phyloP scores from a whole-genome alignment of 2,888 invertebrate genomes.

The Muschampia plurimacula region DNA sequence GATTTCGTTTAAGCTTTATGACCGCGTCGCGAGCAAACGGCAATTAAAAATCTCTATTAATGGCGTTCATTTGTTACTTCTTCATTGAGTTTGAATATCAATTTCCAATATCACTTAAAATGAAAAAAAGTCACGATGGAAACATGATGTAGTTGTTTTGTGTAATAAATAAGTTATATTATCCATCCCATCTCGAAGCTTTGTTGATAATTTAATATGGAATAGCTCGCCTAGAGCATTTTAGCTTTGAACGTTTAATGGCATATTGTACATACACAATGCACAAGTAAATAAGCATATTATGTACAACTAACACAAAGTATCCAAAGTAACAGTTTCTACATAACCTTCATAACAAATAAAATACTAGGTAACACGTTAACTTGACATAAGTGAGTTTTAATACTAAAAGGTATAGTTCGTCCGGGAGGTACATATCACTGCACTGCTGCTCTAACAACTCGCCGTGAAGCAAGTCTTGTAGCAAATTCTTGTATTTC shows the following conservation, averaged over 20 bases:
- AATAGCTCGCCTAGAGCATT: conserved; percentile 20
- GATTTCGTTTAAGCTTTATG: conserved; percentile 34
- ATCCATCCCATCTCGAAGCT: not conserved
- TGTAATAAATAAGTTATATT: not conserved
- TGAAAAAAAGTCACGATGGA: too few relatives aligned
- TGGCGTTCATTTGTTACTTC: conserved; percentile 10
- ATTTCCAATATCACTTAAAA: not conserved
- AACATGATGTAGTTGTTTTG: not conserved
- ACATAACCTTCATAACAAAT: too few relatives aligned
- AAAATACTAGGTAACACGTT: too few relatives aligned
- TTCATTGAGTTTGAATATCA: not conserved
- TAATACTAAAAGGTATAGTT: too few relatives aligned
- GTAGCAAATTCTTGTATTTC: too few relatives aligned
- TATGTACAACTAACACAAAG: too few relatives aligned
- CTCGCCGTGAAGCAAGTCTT: too few relatives aligned
- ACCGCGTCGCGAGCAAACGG: conserved; percentile 24
- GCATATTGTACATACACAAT: not conserved
- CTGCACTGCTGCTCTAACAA: too few relatives aligned
- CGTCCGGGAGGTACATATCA: too few relatives aligned
- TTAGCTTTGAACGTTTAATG: conserved; percentile 9
- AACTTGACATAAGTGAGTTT: too few relatives aligned
- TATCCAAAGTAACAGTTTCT: too few relatives aligned
- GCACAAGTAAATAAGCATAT: not conserved
- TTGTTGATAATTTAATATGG: conserved; percentile 7
- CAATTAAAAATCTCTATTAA: conserved; percentile 25